Evolutionary conservation across 2,797 vertebrate genomes (phyloP), one percentile per base, ranked within the genome.

Genomic region (Bryconaethiops microstoma): DNA sequence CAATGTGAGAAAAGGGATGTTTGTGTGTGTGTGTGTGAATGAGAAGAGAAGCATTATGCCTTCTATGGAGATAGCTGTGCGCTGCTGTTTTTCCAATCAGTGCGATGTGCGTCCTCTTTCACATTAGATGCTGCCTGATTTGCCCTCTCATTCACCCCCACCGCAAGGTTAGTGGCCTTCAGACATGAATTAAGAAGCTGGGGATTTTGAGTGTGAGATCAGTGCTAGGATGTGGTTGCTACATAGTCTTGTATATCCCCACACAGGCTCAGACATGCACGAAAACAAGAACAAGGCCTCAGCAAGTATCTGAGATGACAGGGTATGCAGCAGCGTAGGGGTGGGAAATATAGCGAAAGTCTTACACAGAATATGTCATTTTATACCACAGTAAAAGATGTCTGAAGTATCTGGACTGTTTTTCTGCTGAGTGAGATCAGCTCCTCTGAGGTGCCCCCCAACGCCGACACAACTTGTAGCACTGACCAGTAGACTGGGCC

Each of bases 31-130:
- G 29, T 29, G 29, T 29, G 29, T 29, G 77, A 73, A 69, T 73
- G 45, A n/a, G 39, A 52, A 60, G 40, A 62, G 8, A 78, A 68
- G 35, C 52, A 52, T 77, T 57, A 25, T 76, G 40, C 21, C 17
- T 19, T 62, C 35, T 23, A 74, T 29, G 74, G 19, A 65, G 82
- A 77, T 65, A 29, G 29, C 78, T 62, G 35, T 57, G 0, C 6
- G 4, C 54, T 67, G 64, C 82, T 86, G 85, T 40, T 86, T 86
- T 77, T 78, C 54, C 35, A 78, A 86, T 86, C 35, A 84, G 57
- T 73, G 8, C 13, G 8, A 70, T 16, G 17, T 48, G 39, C 10
- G 35, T 35, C 48, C 29, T 35, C 19, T 60, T 68, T 68, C 21
- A 12, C 23, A 48, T 40, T 35, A 60, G 45, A 23, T 55, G 74